Percentiles rank a stretch among this genome's conserved stretches.
These are phyloP conservation scores for Australoheros scitulus DNA, from an alignment of 2,113 vertebrate species.

Conservation along the genomic window DNA sequence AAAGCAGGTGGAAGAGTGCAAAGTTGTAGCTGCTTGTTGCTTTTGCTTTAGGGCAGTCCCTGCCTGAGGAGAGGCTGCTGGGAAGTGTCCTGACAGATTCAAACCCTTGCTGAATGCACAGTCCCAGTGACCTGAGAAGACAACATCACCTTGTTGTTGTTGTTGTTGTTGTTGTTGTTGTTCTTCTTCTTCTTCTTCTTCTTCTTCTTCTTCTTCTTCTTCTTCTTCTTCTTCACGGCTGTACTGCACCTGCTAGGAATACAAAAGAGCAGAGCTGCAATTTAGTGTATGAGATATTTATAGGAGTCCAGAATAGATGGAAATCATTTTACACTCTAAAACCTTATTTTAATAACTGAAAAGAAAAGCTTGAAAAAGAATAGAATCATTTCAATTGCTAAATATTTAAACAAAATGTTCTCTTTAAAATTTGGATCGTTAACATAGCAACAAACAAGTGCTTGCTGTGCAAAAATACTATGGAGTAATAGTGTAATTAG, in stretches of 20 bases:
- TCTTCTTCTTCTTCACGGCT: background rate
- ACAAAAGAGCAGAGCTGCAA: constrained; percentile 10
- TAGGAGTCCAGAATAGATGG: background rate
- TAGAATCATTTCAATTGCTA: background rate
- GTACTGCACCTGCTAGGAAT: constrained; percentile 41
- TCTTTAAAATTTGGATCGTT: background rate
- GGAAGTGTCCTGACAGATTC: constrained; percentile 16
- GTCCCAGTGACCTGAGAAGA: constrained; percentile 10
- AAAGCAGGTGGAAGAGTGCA: background rate
- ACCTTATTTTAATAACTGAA: background rate
- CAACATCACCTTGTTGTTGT: constrained; percentile 34
- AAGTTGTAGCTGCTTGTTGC: background rate
- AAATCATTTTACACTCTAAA: background rate
- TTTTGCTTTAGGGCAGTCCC: background rate
- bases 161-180: background rate
- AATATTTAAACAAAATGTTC: background rate
- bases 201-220: background rate
- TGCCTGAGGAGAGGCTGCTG: background rate
- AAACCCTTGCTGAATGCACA: constrained; percentile 25
- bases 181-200: background rate
- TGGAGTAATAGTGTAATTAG: background rate
- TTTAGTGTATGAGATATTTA: background rate
- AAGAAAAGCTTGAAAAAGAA: background rate
- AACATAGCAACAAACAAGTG: background rate
- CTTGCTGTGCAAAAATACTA: background rate